These are phyloP conservation scores for Linyphia triangularis DNA, from an alignment of 2,888 invertebrate species.

Conservation along the genomic window DNA sequence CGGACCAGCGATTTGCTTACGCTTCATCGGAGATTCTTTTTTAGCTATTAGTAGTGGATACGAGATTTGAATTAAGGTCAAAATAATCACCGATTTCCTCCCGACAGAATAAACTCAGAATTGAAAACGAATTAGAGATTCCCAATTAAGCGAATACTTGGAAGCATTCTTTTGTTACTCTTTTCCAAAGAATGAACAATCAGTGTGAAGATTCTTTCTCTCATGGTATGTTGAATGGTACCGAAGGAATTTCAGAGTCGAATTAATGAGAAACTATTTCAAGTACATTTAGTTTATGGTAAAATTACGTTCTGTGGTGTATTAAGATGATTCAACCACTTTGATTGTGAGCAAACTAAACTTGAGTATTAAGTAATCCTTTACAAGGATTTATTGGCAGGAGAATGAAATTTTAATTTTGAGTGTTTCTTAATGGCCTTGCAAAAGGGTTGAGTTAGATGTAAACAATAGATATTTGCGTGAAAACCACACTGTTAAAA, in stretches of 20 bases:
- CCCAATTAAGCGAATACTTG: slow-evolving; percentile 53
- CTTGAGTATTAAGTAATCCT: too few relatives aligned
- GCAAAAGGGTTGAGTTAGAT: too few relatives aligned
- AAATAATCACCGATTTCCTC: slow-evolving; percentile 42
- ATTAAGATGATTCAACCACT: too few relatives aligned
- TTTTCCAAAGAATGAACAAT: slow-evolving; percentile 44
- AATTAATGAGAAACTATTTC: background rate
- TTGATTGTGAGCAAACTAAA: too few relatives aligned
- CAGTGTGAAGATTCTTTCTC: slow-evolving; percentile 34
- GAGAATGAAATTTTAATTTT: too few relatives aligned
- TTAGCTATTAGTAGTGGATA: slow-evolving; percentile 23
- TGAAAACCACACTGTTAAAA: too few relatives aligned
- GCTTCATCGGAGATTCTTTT: slow-evolving; percentile 14
- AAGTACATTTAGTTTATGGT: too few relatives aligned
- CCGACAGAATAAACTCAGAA: slow-evolving; percentile 41
- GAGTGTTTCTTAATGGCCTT: too few relatives aligned
- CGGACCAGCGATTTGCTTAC: slow-evolving; percentile 36
- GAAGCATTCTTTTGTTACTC: slow-evolving; percentile 45
- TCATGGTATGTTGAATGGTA: background rate
- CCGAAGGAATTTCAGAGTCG: background rate
- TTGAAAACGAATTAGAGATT: slow-evolving; percentile 61
- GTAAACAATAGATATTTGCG: too few relatives aligned
- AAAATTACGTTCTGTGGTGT: too few relatives aligned
- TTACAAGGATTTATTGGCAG: too few relatives aligned
- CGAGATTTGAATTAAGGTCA: slow-evolving; percentile 53